Evolutionary conservation across 2,888 invertebrate species (phyloP), one percentile per base, ranked within the genome.

Genomic region (Cryptocephalus primarius): DNA sequence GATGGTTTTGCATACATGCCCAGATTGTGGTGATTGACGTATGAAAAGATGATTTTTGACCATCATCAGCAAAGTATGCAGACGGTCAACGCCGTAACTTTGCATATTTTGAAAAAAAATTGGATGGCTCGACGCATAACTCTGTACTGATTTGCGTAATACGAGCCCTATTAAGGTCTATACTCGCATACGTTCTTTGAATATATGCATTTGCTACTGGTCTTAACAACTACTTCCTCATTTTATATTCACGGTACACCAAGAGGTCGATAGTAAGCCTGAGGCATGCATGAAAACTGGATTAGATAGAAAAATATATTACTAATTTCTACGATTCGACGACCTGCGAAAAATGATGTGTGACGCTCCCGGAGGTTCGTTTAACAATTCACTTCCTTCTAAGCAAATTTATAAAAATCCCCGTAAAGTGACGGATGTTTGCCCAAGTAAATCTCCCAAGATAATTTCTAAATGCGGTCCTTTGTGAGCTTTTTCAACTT

Each of bases 381-480:
- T 39, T 45, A 40, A 44, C 48, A 48, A 51, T 55, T 55, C 22
- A 22, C 22, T 22, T 22, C 22, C 22, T 22, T 22, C 22, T 22
- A 22, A 22, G 22, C 22, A 22, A 22, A 22, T 22, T 22, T 22
- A 55, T 48, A 47, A 45, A 49, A 51, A 55, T 54, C 51, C 49
- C 54, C 53, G 52, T 56, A 51, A 50, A 56, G 51, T 56, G 52
- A 50, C 55, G 55, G 56, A 57, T 57, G 55, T 55, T 53, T 48
- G 49, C 48, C 46, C 54, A 52, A 52, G 50, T 50, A 52, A 50
- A 51, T 56, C 55, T 52, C 55, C 56, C 49, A 55, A 52, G 52
- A 55, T 57, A 57, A 57, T 57, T 56, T 46, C 51, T 49, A 51
- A 51, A 49, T 45, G 51, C 44, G 22, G 22, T 43, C 49, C 41